Conservation (phyloP, 2,113 vertebrate species). For the Scophthalmus maximus region DNA sequence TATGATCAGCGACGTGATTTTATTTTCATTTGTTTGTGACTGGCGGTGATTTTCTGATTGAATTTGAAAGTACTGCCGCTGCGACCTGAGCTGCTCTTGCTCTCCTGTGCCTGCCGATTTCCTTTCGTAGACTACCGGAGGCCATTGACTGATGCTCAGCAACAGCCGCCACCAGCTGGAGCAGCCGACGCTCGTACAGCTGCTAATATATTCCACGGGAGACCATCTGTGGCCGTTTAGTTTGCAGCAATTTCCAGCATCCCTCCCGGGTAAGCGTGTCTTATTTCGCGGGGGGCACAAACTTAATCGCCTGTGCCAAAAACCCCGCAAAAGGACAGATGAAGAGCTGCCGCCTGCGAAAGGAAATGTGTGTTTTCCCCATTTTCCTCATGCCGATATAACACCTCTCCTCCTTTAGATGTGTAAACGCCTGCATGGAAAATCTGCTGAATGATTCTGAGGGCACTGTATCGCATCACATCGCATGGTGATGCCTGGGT, state of each 20-base stretch:
- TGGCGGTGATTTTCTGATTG: slow-evolving; percentile 1
- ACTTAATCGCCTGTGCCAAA: neutral
- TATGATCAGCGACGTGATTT: slow-evolving; percentile 2
- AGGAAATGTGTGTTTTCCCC: slow-evolving; percentile 13
- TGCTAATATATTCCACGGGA: no score
- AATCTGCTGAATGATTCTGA: slow-evolving; percentile 34
- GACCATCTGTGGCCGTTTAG: neutral
- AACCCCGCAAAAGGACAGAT: neutral
- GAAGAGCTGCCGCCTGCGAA: neutral
- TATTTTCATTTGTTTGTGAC: neutral
- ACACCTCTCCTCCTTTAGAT: slow-evolving; percentile 13
- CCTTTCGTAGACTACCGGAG: neutral
- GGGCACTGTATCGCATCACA: slow-evolving; percentile 26
- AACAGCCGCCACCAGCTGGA: neutral
- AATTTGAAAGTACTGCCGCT: slow-evolving; percentile 8
- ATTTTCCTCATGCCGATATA: slow-evolving; percentile 26
- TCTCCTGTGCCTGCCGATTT: neutral
- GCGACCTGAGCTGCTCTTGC: slow-evolving; percentile 30
- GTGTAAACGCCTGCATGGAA: slow-evolving; percentile 15
- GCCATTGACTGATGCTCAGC: neutral
- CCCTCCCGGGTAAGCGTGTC: neutral
- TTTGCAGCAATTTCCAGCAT: slow-evolving; percentile 3
- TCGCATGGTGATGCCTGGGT: slow-evolving; percentile 21
- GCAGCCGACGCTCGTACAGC: no score
- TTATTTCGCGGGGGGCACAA: neutral